Evolutionary conservation across 2,888 invertebrate species (phyloP).

Genomic region (Agriopis aurantiaria): DNA sequence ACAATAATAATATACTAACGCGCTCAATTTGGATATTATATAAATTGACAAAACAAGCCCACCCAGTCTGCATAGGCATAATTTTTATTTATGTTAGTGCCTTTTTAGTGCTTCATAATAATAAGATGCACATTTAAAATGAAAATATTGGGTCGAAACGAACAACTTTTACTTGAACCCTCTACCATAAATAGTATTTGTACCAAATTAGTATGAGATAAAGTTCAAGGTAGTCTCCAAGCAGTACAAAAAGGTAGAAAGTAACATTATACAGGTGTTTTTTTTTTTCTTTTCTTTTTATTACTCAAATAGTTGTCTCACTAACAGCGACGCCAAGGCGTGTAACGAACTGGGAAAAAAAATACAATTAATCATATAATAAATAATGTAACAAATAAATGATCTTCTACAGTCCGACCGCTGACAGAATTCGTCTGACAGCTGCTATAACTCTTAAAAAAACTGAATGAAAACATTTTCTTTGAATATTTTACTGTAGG

Average conservation of each 20-base stretch:
- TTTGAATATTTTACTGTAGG: too few species aligned
- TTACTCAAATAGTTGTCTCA: too few species aligned
- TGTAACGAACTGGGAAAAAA: too few species aligned
- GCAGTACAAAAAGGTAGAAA: neutral
- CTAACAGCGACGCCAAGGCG: too few species aligned
- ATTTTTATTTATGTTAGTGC: constrained; percentile 1
- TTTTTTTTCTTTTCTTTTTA: neutral
- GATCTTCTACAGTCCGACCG: too few species aligned
- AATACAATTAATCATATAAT: too few species aligned
- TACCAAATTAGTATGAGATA: neutral
- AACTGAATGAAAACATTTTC: too few species aligned
- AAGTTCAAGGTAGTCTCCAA: constrained; percentile 14
- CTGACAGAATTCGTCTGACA: too few species aligned
- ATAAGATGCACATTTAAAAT: neutral
- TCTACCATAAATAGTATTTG: neutral
- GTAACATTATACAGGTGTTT: neutral
- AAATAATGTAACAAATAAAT: too few species aligned
- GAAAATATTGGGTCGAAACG: neutral
- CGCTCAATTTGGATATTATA: neutral
- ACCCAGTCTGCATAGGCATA: neutral
- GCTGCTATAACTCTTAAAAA: too few species aligned
- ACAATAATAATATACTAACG: neutral
- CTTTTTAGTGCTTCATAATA: neutral
- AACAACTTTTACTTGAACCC: constrained; percentile 12
- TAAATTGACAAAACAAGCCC: constrained; percentile 1